Conservation (phyloP, 2,888 invertebrate species). For the Herminia tarsipennalis region DNA sequence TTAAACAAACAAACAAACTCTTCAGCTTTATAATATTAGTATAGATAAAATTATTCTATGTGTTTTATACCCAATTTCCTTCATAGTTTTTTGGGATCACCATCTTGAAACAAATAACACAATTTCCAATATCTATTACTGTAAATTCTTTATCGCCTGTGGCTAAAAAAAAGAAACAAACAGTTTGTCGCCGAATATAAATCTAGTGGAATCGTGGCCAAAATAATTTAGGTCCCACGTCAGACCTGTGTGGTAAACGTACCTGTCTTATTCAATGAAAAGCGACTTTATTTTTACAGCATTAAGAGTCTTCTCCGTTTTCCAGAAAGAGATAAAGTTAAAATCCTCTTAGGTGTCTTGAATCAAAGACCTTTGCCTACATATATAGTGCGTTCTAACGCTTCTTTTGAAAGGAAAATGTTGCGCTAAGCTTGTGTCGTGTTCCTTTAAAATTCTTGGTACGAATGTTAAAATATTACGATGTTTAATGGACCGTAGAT, state of each 20-base stretch:
- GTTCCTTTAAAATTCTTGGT: not conserved
- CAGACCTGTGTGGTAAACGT: constrained; percentile 8
- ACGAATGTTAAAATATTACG: not conserved
- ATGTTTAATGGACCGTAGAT: not conserved
- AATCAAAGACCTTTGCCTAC: too few species aligned
- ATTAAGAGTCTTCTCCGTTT: not conserved
- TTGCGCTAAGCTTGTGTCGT: not conserved
- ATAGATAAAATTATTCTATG: too few species aligned
- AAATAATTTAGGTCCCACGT: constrained; percentile 17
- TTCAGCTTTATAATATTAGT: too few species aligned
- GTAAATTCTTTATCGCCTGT: too few species aligned
- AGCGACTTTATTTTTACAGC: not conserved
- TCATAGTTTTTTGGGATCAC: too few species aligned
- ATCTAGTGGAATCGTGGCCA: constrained; percentile 6
- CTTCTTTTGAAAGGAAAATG: not conserved
- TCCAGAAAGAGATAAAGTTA: not conserved
- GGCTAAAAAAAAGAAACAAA: too few species aligned
- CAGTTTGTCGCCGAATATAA: not conserved
- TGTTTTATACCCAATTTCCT: too few species aligned
- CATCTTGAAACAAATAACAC: too few species aligned
- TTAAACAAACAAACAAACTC: too few species aligned
- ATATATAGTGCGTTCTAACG: not conserved
- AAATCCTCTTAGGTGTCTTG: not conserved
- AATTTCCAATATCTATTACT: too few species aligned
- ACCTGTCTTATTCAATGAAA: constrained; percentile 11